phyloP scores from a whole-genome alignment of 2,113 vertebrate species.

The Centropus unirufus region DNA sequence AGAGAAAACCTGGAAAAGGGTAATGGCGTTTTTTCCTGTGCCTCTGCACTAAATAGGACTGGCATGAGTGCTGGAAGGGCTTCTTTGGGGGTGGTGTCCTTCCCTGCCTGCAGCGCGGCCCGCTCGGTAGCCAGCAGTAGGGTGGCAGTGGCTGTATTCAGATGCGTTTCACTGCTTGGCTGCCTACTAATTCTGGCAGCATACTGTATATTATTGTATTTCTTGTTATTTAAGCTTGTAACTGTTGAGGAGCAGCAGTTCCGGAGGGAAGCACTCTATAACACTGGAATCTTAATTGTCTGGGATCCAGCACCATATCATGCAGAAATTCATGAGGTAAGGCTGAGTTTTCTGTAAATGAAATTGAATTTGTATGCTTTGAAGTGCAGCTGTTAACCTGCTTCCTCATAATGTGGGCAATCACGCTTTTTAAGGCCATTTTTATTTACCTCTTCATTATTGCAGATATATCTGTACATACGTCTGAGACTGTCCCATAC shows the following conservation, averaged over 20 bases:
- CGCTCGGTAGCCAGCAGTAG: background rate
- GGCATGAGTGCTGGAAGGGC: background rate
- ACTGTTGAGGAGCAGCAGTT: constrained; percentile 71
- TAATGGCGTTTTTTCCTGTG: background rate
- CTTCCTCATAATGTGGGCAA: background rate
- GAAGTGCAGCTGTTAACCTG: background rate
- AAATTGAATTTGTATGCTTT: background rate
- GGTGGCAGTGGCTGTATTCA: background rate
- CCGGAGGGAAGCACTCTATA: constrained; percentile 73
- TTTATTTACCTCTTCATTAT: background rate
- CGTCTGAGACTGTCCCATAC: background rate
- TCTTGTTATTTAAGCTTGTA: constrained; percentile 72
- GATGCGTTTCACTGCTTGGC: background rate
- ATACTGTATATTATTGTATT: background rate
- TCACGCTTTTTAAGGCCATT: background rate
- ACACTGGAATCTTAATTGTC: constrained; percentile 78
- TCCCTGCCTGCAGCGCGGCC: background rate
- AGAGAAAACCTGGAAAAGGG: background rate
- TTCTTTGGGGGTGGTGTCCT: background rate
- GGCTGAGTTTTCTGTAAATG: background rate
- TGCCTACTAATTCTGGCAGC: background rate
- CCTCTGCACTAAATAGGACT: background rate
- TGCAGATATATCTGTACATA: rapidly evolving
- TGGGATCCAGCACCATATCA: constrained; percentile 84
- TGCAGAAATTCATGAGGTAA: constrained; percentile 78